Percentiles rank a stretch among this genome's conserved stretches.
phyloP scores from a whole-genome alignment of 2,888 invertebrate genomes.

The Automeris io region DNA sequence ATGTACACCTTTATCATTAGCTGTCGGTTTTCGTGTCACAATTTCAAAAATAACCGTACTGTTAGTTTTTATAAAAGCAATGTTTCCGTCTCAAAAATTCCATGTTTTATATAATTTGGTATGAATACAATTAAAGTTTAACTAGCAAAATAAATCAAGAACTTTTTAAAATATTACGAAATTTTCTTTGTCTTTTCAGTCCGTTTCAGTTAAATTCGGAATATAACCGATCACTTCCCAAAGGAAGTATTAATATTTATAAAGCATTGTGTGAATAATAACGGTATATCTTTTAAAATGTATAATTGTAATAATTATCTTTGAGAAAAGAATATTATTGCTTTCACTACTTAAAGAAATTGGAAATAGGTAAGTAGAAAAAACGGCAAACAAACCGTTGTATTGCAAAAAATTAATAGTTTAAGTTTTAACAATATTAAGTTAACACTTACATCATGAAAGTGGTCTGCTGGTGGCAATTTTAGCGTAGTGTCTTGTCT shows the following conservation, averaged over 20 bases:
- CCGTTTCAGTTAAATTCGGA: too few relatives aligned
- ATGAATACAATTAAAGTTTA: too few relatives aligned
- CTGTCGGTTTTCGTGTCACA: too few relatives aligned
- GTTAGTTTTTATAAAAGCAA: too few relatives aligned
- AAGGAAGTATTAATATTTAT: slow-evolving; percentile 24
- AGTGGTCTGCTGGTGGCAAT: slow-evolving; percentile 27
- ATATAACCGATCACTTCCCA: slow-evolving; percentile 19
- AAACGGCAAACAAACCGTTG: slow-evolving; percentile 2
- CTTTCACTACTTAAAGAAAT: slow-evolving; percentile 17
- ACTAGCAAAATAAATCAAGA: too few relatives aligned
- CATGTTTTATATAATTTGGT: too few relatives aligned
- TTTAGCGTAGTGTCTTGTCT: slow-evolving; percentile 42
- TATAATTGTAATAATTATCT: neutral
- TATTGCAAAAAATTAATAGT: slow-evolving; percentile 1
- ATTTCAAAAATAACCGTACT: too few relatives aligned
- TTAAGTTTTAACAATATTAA: slow-evolving; percentile 1
- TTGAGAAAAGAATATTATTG: slow-evolving; percentile 5
- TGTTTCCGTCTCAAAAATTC: too few relatives aligned
- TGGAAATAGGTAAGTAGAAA: slow-evolving; percentile 1
- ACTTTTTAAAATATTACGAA: too few relatives aligned
- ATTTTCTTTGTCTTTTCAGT: too few relatives aligned
- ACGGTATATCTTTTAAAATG: neutral
- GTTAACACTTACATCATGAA: slow-evolving; percentile 8
- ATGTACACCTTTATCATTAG: too few relatives aligned
- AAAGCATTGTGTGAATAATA: slow-evolving; percentile 12